Conservation (phyloP, 2,797 vertebrate species). For the Falco rusticolus region DNA sequence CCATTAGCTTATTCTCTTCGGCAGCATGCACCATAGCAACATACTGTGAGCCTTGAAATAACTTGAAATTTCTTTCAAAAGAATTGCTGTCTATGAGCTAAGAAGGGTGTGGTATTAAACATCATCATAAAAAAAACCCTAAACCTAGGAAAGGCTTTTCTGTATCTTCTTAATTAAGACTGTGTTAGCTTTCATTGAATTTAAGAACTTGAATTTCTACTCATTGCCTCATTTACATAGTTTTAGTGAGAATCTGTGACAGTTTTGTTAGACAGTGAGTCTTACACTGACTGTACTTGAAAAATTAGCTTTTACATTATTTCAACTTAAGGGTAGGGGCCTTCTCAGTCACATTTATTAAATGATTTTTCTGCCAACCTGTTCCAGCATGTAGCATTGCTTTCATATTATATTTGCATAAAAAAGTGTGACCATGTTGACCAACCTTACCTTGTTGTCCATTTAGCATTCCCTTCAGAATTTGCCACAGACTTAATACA, state of each 20-base stretch:
- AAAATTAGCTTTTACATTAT: not conserved
- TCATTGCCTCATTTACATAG: not conserved
- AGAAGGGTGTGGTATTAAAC: constrained; percentile 42
- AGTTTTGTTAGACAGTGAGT: constrained; percentile 19
- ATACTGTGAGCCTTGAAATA: constrained; percentile 78
- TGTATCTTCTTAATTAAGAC: constrained; percentile 4
- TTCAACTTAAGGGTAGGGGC: not conserved
- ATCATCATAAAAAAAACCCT: not conserved
- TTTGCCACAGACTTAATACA: not conserved
- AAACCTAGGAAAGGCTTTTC: not conserved
- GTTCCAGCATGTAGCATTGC: not conserved
- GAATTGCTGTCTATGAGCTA: constrained; percentile 18
- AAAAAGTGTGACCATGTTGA: not conserved
- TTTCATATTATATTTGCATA: not conserved
- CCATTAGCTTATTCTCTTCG: constrained; percentile 96
- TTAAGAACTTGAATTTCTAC: constrained; percentile 18
- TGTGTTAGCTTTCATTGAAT: constrained; percentile 13
- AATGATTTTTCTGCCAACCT: not conserved
- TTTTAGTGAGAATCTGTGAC: not conserved
- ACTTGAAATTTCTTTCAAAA: constrained; percentile 68
- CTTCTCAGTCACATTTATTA: not conserved
- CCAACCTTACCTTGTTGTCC: not conserved
- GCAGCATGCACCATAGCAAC: constrained; percentile 82
- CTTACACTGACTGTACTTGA: not conserved
- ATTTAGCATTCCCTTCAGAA: not conserved